Evolutionary conservation across 2,797 vertebrate species (phyloP), one percentile per base, ranked within the genome.

Genomic region (Ptychadena robeensis): DNA sequence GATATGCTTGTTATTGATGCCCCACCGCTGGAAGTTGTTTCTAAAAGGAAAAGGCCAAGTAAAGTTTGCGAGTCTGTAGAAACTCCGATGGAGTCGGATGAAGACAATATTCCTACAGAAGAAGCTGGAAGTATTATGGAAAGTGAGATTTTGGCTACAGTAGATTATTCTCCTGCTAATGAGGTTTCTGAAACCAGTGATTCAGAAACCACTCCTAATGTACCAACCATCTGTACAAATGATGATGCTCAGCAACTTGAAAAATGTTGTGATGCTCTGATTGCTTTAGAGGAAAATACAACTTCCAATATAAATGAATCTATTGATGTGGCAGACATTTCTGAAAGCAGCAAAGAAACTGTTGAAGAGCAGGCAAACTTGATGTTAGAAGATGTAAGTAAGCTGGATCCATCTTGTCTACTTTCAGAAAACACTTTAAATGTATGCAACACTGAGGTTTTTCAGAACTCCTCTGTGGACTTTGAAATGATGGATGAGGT

Each of bases 1-100:
- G 28, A 87, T 3, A 68, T 89, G 38, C 88, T 94, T 79, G 87
- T 95, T 32, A 94, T 94, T 81, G 92, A 94, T 82, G 82, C 90
- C 64, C 87, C 85, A 35, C 63, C 85, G 11, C 11, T 89, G 6
- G 9, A 86, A 65, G 18, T 64, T 65, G 66, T 78, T 82, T 72
- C 22, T 30, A 89, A 88, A 80, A 91, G 85, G 27, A 28, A 37
- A 48, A 88, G 59, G 81, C 9, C 38, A 59, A 40, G 5, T 68
- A 86, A 63, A 15, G 85, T 7, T 9, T 61, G 69, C 32, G 61
- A 10, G 4, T 7, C 59, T 10, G 0, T 77, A 85, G 69, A 12
- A 11, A n/a, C 81, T 3, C 0, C n/a, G 8, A 1, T 18, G 68
- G 2, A 9, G 2, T 0, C 22, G 40, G 40, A 32, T 76, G 59